Conservation (phyloP, 2,113 vertebrate species). For the Seriola aureovittata region DNA sequence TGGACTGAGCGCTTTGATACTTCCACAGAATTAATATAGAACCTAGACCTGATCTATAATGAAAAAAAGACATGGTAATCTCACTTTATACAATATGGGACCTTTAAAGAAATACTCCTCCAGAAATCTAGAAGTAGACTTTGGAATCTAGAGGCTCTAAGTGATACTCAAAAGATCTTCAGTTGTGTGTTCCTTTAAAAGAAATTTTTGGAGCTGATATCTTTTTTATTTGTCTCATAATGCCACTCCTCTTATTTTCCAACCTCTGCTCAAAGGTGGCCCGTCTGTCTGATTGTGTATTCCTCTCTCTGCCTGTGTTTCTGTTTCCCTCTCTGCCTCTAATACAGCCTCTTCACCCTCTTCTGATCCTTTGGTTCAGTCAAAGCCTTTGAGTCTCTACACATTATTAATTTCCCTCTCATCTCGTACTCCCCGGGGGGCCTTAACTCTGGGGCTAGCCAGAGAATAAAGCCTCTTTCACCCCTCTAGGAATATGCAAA, state of each 20-base stretch:
- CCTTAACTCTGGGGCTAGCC: constrained; percentile 52
- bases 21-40: too few relatives aligned
- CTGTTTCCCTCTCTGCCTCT: constrained; percentile 46
- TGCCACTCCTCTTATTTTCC: not conserved
- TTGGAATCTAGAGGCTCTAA: not conserved
- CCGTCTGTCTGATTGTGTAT: constrained; percentile 25
- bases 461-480: constrained; percentile 64
- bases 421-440: constrained; percentile 68
- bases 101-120: not conserved
- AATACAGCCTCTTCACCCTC: constrained; percentile 30
- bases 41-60: too few relatives aligned
- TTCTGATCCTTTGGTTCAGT: constrained; percentile 63
- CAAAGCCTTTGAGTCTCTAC: constrained; percentile 69
- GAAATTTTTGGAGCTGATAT: not conserved
- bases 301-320: constrained; percentile 34
- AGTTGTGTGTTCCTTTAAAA: constrained; percentile 3
- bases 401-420: constrained; percentile 80
- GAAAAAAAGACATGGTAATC: too few relatives aligned
- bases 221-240: constrained; percentile 26
- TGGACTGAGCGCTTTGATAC: too few relatives aligned
- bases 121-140: not conserved
- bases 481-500: constrained; percentile 59
- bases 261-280: constrained; percentile 36
- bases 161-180: not conserved
- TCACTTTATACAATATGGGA: too few relatives aligned